Conservation (phyloP, 1,140 invertebrate genomes). For the Micrasema longulum region DNA sequence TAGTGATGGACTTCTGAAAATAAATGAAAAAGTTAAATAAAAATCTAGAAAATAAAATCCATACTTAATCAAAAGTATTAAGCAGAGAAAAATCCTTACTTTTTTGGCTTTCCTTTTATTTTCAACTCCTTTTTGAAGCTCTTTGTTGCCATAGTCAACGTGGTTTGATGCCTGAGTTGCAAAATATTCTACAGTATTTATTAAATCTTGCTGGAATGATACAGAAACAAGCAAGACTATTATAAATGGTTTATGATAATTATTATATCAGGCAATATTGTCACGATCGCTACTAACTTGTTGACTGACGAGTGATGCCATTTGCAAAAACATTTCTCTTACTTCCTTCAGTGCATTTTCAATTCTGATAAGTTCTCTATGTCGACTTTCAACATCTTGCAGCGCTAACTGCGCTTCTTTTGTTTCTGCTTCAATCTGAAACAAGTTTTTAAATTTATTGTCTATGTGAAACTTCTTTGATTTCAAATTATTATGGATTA, state of each 20-base stretch:
- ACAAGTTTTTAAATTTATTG: background rate
- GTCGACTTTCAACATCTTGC: constrained; percentile 85
- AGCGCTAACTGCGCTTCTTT: constrained; percentile 83
- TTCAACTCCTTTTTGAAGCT: constrained; percentile 62
- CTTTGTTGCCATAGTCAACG: constrained; percentile 71
- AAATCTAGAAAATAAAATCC: too few relatives aligned
- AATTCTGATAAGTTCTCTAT: constrained; percentile 85
- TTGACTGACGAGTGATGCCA: constrained; percentile 80
- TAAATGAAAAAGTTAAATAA: constrained; percentile 30
- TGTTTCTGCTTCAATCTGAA: constrained; percentile 84
- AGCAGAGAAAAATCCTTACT: constrained; percentile 51
- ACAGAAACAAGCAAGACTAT: background rate
- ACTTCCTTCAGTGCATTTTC: constrained; percentile 86
- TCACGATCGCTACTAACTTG: constrained; percentile 68
- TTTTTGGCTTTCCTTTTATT: constrained; percentile 58
- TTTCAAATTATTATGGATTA: constrained; percentile 48
- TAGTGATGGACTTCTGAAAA: constrained; percentile 62
- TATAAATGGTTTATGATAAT: background rate
- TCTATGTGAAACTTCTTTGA: background rate
- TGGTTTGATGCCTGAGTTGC: constrained; percentile 74
- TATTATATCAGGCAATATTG: background rate
- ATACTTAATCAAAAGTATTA: too few relatives aligned
- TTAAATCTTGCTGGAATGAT: constrained; percentile 79
- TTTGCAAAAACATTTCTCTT: constrained; percentile 85
- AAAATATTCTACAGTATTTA: constrained; percentile 80